Base-by-base conservation (phyloP, 35 echinoderm and acorn worm genomes). In the Diadema setosum region DNA sequence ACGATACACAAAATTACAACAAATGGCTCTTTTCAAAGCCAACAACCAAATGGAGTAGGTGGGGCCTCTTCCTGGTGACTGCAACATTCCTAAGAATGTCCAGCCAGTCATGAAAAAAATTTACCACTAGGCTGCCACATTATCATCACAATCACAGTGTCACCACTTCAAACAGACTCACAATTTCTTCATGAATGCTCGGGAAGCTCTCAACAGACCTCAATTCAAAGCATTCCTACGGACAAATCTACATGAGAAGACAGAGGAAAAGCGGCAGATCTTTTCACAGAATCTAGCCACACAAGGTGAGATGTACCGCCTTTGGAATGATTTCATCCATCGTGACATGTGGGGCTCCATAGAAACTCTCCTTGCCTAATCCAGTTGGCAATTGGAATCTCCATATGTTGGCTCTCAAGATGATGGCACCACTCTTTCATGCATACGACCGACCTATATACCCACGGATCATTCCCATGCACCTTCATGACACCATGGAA, bases 31-130 rank as follows among this genome's bases (percentile, higher is more conserved):
- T 52, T 52, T 52, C 48, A 52, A n/a, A 52, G 48, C 48, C 48
- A n/a, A 52, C 48, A n/a, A n/a, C n/a, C n/a, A 84, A 18, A 27
- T 91, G 58, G 42, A 49, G 11, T 91, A 61, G 80, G 33, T 91
- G 58, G 31, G 84, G 11, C 80, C 80, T 15, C 85, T 84, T 32
- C 59, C 64, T 20, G 89, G 81, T 18, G 61, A 91, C 64, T 91
- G 89, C 81, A 81, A 91, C 59, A 42, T 73, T 4, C 39, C 84
- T 5, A 91, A 75, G 29, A 91, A 85, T 46, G 5, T 45, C 23
- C 82, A 85, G 44, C 81, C 89, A 39, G 63, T 60, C 11, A 14
- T 91, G 5, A 84, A 75, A 58, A 91, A 91, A 45, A 70, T 91
- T 5, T 91, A 91, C 30, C 58, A 86, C 39, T 42, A 42, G 42